Evolutionary conservation across 2,797 vertebrate species (phyloP).

Genomic region (Betta splendens): DNA sequence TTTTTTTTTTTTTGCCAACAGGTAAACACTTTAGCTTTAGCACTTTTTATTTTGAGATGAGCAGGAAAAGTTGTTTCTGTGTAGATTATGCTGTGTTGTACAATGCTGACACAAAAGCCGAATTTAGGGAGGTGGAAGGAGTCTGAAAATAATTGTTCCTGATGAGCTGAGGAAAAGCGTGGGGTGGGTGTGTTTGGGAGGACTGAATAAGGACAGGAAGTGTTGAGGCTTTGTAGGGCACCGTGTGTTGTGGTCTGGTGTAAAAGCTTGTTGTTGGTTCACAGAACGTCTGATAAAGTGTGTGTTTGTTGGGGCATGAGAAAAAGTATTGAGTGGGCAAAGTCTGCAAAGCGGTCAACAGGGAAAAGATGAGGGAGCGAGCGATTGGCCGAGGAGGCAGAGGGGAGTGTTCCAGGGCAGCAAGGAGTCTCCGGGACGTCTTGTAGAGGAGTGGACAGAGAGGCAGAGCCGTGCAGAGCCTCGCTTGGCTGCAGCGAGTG

Average conservation of each 20-base stretch:
- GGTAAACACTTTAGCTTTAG: no score
- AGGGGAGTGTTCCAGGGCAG: slow-evolving; percentile 51
- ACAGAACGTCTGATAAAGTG: slow-evolving; percentile 34
- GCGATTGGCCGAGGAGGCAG: slow-evolving; percentile 63
- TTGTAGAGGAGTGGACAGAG: slow-evolving; percentile 54
- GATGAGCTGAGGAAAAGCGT: slow-evolving; percentile 26
- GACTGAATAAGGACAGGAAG: slow-evolving; percentile 46
- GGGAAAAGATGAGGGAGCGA: not conserved
- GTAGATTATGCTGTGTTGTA: slow-evolving; percentile 4
- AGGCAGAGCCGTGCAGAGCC: slow-evolving; percentile 23
- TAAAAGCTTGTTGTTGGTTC: slow-evolving; percentile 39
- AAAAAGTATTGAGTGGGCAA: slow-evolving; percentile 14
- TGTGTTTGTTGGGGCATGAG: slow-evolving; percentile 20
- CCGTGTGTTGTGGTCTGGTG: slow-evolving; percentile 46
- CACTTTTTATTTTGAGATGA: no score
- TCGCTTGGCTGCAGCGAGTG: slow-evolving; percentile 32
- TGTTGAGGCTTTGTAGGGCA: slow-evolving; percentile 42
- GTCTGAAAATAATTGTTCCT: not conserved
- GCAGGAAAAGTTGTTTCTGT: not conserved
- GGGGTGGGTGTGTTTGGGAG: slow-evolving; percentile 21
- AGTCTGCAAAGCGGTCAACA: slow-evolving; percentile 13
- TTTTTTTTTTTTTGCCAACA: no score
- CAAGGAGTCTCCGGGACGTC: slow-evolving; percentile 54
- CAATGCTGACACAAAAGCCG: slow-evolving; percentile 10
- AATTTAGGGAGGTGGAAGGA: not conserved